Percentiles rank a stretch among this genome's conserved stretches.
Conservation (phyloP, 2,797 vertebrate species). For the Luscinia megarhynchos region DNA sequence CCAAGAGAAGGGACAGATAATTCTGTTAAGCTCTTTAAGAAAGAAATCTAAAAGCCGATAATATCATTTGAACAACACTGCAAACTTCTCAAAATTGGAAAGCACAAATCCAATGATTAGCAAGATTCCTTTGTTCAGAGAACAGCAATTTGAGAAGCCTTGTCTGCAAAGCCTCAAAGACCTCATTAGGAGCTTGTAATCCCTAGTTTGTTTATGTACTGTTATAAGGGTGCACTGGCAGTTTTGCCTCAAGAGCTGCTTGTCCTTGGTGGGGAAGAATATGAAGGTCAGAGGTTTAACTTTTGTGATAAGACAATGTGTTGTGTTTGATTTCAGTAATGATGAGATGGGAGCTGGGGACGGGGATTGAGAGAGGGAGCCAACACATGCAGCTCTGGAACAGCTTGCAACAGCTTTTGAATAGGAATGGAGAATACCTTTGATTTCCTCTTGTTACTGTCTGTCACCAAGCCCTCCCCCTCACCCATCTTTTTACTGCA, state of each 20-base stretch:
- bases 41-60: background rate
- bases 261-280: slow-evolving; percentile 16
- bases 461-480: background rate
- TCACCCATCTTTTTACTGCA: background rate
- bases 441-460: background rate
- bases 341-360: background rate
- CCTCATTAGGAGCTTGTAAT: slow-evolving; percentile 55
- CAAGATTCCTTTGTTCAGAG: background rate
- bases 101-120: slow-evolving; percentile 20
- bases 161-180: slow-evolving; percentile 36
- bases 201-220: slow-evolving; percentile 20
- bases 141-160: background rate
- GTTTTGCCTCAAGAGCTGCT: background rate
- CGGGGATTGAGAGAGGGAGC: background rate
- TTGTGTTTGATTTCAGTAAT: background rate
- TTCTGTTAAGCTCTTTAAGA: slow-evolving; percentile 12
- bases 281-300: background rate
- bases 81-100: background rate
- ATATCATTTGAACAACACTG: background rate
- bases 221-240: background rate
- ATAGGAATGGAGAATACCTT: background rate
- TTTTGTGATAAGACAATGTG: background rate
- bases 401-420: background rate
- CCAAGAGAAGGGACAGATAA: background rate
- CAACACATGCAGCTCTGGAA: background rate